Evolutionary conservation across 2,797 vertebrate species (phyloP).

Genomic region (Amphiprion clarkii): DNA sequence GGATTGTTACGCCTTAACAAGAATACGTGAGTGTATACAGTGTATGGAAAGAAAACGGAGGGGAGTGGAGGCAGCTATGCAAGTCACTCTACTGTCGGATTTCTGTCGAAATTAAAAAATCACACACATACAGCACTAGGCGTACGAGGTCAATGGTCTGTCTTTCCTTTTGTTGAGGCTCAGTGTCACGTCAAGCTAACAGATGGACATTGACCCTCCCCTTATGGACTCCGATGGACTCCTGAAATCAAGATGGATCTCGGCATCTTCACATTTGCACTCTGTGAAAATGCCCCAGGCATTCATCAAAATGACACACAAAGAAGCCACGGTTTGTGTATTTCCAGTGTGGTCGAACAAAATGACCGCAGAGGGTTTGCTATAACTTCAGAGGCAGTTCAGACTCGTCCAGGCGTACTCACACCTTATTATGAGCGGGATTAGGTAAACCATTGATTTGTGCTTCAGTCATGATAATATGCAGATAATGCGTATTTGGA

Average conservation of each 20-base stretch:
- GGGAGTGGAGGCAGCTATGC: slow-evolving; percentile 7
- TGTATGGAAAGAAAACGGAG: slow-evolving; percentile 16
- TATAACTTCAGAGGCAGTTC: slow-evolving; percentile 31
- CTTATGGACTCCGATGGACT: slow-evolving; percentile 83
- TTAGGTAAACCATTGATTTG: slow-evolving; percentile 64
- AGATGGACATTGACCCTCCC: slow-evolving; percentile 90
- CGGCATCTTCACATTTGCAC: slow-evolving; percentile 77
- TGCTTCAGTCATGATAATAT: slow-evolving; percentile 55
- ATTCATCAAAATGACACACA: slow-evolving; percentile 81
- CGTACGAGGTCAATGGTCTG: slow-evolving; percentile 86
- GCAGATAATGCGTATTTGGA: slow-evolving; percentile 60
- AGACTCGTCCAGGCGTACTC: not conserved
- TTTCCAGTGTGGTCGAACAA: slow-evolving; percentile 48
- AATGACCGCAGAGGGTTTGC: slow-evolving; percentile 32
- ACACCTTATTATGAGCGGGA: slow-evolving; percentile 31
- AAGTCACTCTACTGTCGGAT: slow-evolving; percentile 29
- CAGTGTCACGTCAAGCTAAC: slow-evolving; percentile 88
- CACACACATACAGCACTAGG: slow-evolving; percentile 25
- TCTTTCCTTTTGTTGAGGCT: slow-evolving; percentile 88
- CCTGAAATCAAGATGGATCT: slow-evolving; percentile 90
- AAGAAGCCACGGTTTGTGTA: slow-evolving; percentile 55
- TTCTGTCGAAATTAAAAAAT: slow-evolving; percentile 33
- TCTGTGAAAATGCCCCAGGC: slow-evolving; percentile 68
- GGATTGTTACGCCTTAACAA: slow-evolving; percentile 52
- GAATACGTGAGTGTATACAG: slow-evolving; percentile 47